A percentile compares a stretch with the other conserved stretches of the same genome.
Conservation (phyloP, 2,888 invertebrate genomes). For the Epistrophe grossulariae region DNA sequence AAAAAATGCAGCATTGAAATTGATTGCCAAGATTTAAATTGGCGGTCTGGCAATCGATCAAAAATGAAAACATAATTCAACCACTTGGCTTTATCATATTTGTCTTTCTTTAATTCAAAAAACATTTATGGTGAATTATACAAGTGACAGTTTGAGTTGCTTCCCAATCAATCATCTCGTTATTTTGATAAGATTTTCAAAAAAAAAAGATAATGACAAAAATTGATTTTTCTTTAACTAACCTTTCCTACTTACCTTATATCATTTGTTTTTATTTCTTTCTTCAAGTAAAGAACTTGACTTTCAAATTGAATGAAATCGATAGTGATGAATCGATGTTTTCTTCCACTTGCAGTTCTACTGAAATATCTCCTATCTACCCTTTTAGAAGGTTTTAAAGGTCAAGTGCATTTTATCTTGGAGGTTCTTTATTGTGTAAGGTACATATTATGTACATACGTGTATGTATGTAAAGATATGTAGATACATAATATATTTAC, state of each 20-base stretch:
- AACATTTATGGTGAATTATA: not conserved
- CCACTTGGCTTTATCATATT: slow-evolving; percentile 34
- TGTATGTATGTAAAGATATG: not conserved
- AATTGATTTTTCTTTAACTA: slow-evolving; percentile 9
- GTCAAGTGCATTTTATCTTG: slow-evolving; percentile 22
- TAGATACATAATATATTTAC: slow-evolving; percentile 10
- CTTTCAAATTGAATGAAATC: slow-evolving; percentile 20
- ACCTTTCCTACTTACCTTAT: not conserved
- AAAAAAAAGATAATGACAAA: not conserved
- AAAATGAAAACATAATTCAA: slow-evolving; percentile 42
- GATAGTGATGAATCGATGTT: slow-evolving; percentile 38
- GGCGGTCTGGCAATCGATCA: slow-evolving; percentile 69
- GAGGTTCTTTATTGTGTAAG: slow-evolving; percentile 7
- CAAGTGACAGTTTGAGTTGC: not conserved
- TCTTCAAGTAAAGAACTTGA: slow-evolving; percentile 22
- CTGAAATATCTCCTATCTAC: slow-evolving; percentile 9
- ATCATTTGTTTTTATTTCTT: not conserved
- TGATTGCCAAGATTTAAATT: slow-evolving; percentile 52
- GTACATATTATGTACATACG: too few species aligned
- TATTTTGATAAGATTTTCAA: not conserved
- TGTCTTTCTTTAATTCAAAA: slow-evolving; percentile 8
- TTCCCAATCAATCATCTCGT: slow-evolving; percentile 18
- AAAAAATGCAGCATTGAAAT: slow-evolving; percentile 16
- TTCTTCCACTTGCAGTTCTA: not conserved
- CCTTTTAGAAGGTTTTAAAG: slow-evolving; percentile 23